phyloP scores from a whole-genome alignment of 2,888 invertebrate genomes.

The Lithophane socia region DNA sequence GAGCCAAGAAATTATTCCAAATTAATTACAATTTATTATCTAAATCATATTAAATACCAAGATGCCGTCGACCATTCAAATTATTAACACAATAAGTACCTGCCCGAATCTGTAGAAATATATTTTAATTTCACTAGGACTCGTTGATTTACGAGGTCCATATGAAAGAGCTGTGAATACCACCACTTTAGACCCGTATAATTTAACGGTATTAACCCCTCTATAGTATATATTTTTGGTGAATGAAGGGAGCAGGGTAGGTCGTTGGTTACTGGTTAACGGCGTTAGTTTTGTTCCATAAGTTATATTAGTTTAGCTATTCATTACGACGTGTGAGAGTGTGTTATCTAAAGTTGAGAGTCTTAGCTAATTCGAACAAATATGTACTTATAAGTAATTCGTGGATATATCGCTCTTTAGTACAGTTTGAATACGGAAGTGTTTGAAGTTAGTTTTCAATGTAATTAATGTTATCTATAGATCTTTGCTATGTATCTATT shows the following conservation, averaged over 20 bases:
- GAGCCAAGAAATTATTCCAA: conserved; percentile 71
- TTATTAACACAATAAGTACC: conserved; percentile 70
- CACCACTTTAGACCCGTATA: conserved; percentile 64
- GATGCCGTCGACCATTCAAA: conserved; percentile 70
- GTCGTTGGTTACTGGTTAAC: conserved; percentile 65
- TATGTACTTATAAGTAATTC: conserved; percentile 54
- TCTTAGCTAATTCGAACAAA: conserved; percentile 67
- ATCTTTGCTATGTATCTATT: background rate
- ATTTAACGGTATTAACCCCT: conserved; percentile 23
- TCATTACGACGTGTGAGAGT: conserved; percentile 74
- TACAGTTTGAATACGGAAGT: conserved; percentile 51
- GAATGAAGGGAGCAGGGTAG: conserved; percentile 51
- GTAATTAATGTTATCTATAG: conserved; percentile 23
- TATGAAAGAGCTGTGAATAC: conserved; percentile 74
- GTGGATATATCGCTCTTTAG: conserved; percentile 49
- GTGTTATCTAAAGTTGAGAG: conserved; percentile 72
- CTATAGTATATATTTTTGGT: conserved; percentile 17
- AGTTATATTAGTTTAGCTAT: conserved; percentile 78
- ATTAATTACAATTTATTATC: conserved; percentile 77
- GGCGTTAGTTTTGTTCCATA: conserved; percentile 70
- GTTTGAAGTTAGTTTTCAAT: conserved; percentile 32
- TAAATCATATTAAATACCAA: conserved; percentile 72
- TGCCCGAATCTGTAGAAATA: conserved; percentile 72
- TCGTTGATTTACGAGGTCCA: conserved; percentile 84
- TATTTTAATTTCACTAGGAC: conserved; percentile 84